Conservation (phyloP, 2,888 invertebrate genomes). For the Cetonia aurata region DNA sequence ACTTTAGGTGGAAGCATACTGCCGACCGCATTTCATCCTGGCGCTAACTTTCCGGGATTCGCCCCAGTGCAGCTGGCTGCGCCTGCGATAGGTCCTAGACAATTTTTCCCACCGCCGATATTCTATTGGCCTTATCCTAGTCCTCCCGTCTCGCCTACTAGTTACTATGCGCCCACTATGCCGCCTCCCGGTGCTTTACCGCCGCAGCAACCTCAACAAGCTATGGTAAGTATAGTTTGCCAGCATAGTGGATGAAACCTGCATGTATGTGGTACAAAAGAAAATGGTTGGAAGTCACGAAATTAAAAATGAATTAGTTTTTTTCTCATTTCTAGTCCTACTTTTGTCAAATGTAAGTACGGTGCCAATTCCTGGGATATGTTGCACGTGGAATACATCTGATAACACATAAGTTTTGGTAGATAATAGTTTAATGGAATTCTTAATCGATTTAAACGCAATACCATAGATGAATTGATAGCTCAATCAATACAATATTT, state of each 20-base stretch:
- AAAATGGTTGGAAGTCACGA: too few relatives aligned
- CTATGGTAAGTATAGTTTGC: constrained; percentile 55
- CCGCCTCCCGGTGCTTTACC: constrained; percentile 62
- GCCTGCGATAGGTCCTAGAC: constrained; percentile 63
- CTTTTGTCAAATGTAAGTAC: too few relatives aligned
- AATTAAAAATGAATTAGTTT: too few relatives aligned
- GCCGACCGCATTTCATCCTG: constrained; percentile 66
- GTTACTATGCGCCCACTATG: constrained; percentile 80
- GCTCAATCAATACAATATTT: too few relatives aligned
- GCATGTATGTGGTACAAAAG: too few relatives aligned
- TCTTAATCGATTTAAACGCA: too few relatives aligned
- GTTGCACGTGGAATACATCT: too few relatives aligned
- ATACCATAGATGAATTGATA: too few relatives aligned
- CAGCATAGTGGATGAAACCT: neutral
- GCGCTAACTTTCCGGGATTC: constrained; percentile 63
- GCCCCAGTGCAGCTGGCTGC: constrained; percentile 64
- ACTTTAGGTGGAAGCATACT: constrained; percentile 73
- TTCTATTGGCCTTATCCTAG: constrained; percentile 96
- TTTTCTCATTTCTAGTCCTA: too few relatives aligned
- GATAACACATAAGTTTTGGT: too few relatives aligned
- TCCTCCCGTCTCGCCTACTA: constrained; percentile 93
- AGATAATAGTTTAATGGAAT: too few relatives aligned
- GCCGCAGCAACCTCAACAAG: constrained; percentile 64
- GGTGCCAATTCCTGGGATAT: too few relatives aligned
- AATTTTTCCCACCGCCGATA: constrained; percentile 74